Base-by-base conservation (phyloP, 2,888 invertebrate species). In the Drosophila dives region DNA sequence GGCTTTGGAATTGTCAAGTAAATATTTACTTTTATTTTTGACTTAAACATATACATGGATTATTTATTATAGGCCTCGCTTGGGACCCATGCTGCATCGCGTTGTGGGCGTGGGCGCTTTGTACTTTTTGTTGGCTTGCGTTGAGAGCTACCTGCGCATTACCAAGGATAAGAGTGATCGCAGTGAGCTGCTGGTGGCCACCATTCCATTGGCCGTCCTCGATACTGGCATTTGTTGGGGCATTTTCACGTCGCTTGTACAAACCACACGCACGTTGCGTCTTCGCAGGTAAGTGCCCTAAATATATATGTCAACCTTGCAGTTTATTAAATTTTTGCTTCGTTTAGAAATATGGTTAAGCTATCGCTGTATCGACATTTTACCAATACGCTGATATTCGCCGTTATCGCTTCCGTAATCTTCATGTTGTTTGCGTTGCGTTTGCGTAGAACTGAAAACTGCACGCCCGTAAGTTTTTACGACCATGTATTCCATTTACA, bases 1-100 rank as follows among this genome's bases (percentile, higher is more conserved):
- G 99, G 99, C 55, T 99, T 98, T 94, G 99, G 99, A 55, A 98
- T 99, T 86, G 98, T 98, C 77, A 98, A 98, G 97, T 97, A 91
- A 94, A 95, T 94, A 33, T 38, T 29, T 49, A 10, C 2, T 0
- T 5, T 17, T 17, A 11, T n/a, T 42, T n/a, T 5, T 20, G 11
- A 42, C 20, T 20, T 20, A 42, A 17, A 34, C n/a, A 29, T 3
- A 8, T 42, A 10, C 20, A 10, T 8, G 2, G 23, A 10, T 53
- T n/a, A 12, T 2, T 4, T 0, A 60, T 54, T 89, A n/a, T 89
- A 96, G 96, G 92, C 98, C 98, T 0, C 95, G 98, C 23, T 94
- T 99, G 42, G 98, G 98, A 32, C 96, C 97, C 12, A 96, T 97
- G 83, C 94, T 99, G 59, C 98, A 98, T 92, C 95, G 97, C 83